Evolutionary conservation across 2,888 invertebrate genomes (phyloP).

Genomic region (Pseudolycoriella hygida): DNA sequence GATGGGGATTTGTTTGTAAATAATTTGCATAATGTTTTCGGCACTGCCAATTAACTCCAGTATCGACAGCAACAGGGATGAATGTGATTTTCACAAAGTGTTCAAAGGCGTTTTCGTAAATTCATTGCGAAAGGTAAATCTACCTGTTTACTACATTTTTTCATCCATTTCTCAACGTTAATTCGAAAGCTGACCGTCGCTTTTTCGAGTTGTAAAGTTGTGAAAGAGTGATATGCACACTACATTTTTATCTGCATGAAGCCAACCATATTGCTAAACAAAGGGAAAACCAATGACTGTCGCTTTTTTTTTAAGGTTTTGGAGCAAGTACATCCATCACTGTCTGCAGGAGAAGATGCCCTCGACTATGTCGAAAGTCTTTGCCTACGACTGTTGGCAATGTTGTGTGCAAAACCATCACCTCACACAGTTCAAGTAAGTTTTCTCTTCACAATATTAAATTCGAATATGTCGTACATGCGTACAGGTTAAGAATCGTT

Average conservation of each 20-base stretch:
- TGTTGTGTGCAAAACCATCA: conserved; percentile 71
- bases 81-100: conserved; percentile 66
- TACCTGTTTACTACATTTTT: conserved; percentile 15
- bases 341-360: conserved; percentile 75
- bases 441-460: no score
- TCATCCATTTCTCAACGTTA: not conserved
- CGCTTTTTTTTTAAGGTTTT: conserved; percentile 50
- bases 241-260: no score
- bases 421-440: conserved; percentile 59
- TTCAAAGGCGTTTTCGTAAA: conserved; percentile 84
- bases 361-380: conserved; percentile 82
- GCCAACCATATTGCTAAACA: no score
- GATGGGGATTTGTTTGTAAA: not conserved
- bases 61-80: conserved; percentile 12
- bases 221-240: no score
- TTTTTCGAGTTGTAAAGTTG: no score
- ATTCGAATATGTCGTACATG: no score
- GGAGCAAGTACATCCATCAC: conserved; percentile 76
- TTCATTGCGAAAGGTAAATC: conserved; percentile 77
- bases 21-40: not conserved
- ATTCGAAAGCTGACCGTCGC: no score
- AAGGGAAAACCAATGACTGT: no score
- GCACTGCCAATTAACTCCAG: not conserved
- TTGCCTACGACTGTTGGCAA: conserved; percentile 71
- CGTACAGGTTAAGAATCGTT: no score